Evolutionary conservation across 2,888 invertebrate genomes (phyloP).

Genomic region (Drosophila birchii): DNA sequence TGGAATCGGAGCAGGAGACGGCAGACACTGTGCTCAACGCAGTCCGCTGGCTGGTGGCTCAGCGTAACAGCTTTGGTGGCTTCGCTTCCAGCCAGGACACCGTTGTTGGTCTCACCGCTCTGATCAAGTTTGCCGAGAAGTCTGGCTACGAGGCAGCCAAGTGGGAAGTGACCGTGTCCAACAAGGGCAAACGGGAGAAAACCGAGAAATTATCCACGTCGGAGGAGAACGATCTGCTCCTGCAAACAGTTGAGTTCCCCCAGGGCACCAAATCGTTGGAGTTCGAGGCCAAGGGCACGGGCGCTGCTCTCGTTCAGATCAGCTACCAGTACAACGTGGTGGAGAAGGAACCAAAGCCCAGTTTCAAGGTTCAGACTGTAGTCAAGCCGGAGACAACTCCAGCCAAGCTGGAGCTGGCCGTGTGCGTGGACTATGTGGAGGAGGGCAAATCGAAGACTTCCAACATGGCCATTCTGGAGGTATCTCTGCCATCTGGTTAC

Average conservation of each 20-base stretch:
- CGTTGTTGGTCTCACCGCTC: slow-evolving; percentile 89
- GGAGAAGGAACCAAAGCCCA: slow-evolving; percentile 94
- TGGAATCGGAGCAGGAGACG: slow-evolving; percentile 71
- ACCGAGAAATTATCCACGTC: slow-evolving; percentile 87
- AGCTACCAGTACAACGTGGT: slow-evolving; percentile 93
- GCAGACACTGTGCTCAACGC: slow-evolving; percentile 84
- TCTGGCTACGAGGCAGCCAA: slow-evolving; percentile 85
- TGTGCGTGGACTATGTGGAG: slow-evolving; percentile 89
- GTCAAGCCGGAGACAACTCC: slow-evolving; percentile 91
- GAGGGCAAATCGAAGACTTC: slow-evolving; percentile 86
- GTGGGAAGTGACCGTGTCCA: slow-evolving; percentile 86
- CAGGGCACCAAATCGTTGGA: slow-evolving; percentile 87
- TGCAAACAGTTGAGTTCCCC: slow-evolving; percentile 89
- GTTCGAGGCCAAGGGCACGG: slow-evolving; percentile 91
- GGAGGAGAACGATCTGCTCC: slow-evolving; percentile 91
- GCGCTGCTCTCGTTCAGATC: slow-evolving; percentile 91
- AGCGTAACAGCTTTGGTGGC: slow-evolving; percentile 89
- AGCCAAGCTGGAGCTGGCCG: slow-evolving; percentile 91
- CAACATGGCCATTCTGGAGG: slow-evolving; percentile 96
- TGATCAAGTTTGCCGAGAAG: slow-evolving; percentile 86
- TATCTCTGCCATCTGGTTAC: slow-evolving; percentile 95
- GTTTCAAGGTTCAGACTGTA: slow-evolving; percentile 93
- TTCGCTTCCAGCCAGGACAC: slow-evolving; percentile 92
- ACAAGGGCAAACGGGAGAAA: slow-evolving; percentile 83
- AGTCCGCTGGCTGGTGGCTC: slow-evolving; percentile 90